Conservation (phyloP, 2,797 vertebrate genomes). For the Ceryle rudis region DNA sequence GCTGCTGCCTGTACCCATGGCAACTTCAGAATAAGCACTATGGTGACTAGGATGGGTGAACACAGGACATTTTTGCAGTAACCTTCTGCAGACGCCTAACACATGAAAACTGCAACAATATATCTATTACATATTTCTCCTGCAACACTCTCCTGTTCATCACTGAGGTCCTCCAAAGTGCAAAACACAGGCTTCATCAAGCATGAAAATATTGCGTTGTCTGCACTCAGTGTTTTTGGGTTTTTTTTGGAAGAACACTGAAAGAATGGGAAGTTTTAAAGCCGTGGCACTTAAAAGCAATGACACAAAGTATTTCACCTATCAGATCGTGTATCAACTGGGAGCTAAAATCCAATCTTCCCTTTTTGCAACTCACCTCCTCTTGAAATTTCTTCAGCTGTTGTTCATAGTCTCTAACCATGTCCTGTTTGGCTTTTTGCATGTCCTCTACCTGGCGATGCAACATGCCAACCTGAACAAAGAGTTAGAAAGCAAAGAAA, state of each 20-base stretch:
- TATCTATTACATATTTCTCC: not conserved
- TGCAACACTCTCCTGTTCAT: not conserved
- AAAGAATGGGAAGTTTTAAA: not conserved
- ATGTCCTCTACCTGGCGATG: slow-evolving; percentile 81
- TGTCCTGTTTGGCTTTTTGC: slow-evolving; percentile 81
- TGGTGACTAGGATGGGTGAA: not conserved
- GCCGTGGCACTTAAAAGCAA: not conserved
- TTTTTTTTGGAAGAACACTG: not conserved
- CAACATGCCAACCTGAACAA: slow-evolving; percentile 81
- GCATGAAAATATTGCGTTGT: not conserved
- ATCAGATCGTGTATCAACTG: fast-evolving
- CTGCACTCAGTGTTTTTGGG: not conserved
- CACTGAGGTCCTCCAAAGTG: not conserved
- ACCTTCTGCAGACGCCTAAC: not conserved
- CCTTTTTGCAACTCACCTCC: slow-evolving; percentile 71
- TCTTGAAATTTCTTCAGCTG: slow-evolving; percentile 85
- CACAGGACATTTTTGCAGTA: not conserved
- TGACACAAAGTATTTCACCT: not conserved
- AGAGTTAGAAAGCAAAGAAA: not conserved
- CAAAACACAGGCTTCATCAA: not conserved
- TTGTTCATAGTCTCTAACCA: slow-evolving; percentile 87
- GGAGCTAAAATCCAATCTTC: not conserved
- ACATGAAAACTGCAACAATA: not conserved
- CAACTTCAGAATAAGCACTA: not conserved
- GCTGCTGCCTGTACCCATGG: not conserved